Evolutionary conservation across 2,113 vertebrate genomes (phyloP).

Genomic region (Anolis sagrei): DNA sequence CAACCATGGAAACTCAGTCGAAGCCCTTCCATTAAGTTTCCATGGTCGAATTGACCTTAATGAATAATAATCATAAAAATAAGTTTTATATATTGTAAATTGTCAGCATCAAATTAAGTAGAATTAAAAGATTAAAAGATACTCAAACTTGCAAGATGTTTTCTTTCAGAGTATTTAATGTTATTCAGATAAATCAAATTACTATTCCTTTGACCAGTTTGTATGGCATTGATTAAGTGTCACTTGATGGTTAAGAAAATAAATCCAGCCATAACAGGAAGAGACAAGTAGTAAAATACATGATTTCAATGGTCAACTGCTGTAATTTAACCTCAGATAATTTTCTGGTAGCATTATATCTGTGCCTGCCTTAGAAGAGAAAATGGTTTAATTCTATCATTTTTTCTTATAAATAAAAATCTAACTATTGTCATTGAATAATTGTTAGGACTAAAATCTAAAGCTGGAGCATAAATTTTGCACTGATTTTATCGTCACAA

Average conservation of each 20-base stretch:
- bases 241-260: neutral
- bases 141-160: neutral
- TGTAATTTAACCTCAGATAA: neutral
- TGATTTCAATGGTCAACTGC: neutral
- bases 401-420: neutral
- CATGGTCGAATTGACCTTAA: neutral
- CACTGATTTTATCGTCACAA: neutral
- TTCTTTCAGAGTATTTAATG: neutral
- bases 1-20: too few relatives aligned
- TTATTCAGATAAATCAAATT: neutral
- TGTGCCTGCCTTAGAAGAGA: neutral
- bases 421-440: neutral
- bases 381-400: neutral
- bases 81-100: neutral
- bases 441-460: conserved; percentile 7
- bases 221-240: neutral
- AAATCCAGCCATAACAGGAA: neutral
- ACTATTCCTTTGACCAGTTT: neutral
- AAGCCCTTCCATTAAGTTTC: neutral
- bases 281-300: neutral
- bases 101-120: neutral
- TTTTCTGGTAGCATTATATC: neutral
- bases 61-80: neutral
- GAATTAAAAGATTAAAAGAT: neutral
- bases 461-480: neutral